These are phyloP conservation scores for Hirundichthys speculiger DNA, from an alignment of 2,113 vertebrate genomes.

Conservation along the genomic window DNA sequence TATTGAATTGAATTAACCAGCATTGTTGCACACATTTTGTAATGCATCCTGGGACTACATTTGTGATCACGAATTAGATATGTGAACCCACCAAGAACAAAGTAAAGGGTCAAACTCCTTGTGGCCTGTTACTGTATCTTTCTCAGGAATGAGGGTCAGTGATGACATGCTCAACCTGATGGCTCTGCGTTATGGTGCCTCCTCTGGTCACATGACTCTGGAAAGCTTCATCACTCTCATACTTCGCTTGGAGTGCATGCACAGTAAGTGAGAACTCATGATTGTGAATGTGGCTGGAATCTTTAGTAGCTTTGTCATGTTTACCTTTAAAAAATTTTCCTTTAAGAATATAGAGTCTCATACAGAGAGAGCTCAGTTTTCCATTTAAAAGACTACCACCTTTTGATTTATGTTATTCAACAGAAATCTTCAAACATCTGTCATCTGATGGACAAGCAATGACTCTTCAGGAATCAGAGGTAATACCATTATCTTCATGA, in stretches of 20 bases:
- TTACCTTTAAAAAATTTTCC: neutral
- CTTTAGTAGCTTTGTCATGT: neutral
- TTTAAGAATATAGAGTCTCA: neutral
- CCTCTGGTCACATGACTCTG: conserved; percentile 66
- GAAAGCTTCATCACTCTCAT: conserved; percentile 78
- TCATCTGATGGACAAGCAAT: conserved; percentile 61
- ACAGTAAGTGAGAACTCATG: conserved; percentile 61
- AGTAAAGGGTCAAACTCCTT: neutral
- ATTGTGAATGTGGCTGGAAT: neutral
- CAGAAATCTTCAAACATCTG: conserved; percentile 71
- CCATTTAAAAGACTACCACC: too few relatives aligned
- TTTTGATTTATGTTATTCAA: conserved; percentile 12
- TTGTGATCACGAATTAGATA: too few relatives aligned
- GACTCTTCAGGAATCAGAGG: conserved; percentile 64
- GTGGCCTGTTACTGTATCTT: neutral
- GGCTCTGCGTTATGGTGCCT: conserved; percentile 69
- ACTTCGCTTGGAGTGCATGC: conserved; percentile 74
- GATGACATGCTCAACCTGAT: conserved; percentile 75
- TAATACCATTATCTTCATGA: conserved; percentile 14
- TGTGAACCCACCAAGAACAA: neutral
- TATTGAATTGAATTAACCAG: too few relatives aligned
- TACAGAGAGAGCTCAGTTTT: too few relatives aligned
- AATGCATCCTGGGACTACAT: too few relatives aligned
- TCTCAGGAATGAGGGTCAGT: conserved; percentile 53
- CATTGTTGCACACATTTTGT: too few relatives aligned